Base-by-base conservation (phyloP, 2,888 invertebrate genomes). In the Chloroclysta siterata region DNA sequence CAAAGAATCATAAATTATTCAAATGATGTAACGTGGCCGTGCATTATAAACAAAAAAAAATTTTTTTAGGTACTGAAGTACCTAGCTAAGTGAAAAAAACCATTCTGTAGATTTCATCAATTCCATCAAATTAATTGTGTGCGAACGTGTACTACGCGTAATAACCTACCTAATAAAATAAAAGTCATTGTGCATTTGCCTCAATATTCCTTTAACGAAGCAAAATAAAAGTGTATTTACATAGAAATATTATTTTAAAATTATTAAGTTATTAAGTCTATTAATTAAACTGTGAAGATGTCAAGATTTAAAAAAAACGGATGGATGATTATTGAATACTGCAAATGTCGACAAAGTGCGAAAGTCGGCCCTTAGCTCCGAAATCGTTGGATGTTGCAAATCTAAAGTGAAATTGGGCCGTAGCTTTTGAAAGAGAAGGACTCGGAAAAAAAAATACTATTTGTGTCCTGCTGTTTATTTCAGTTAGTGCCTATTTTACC, bases 171-270 rank as follows among this genome's bases (percentile, higher is more conserved):
- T 22, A 22, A 22, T 22, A 22, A 22, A 22, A 22, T 22, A 62
- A 68, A 68, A 62, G 73, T 69, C 71, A 76, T 80, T 82, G 82
- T 84, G 83, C 82, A 79, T 77, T 79, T 72, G 76, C 79, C 80
- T 78, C 73, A 67, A 79, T 80, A 81, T 70, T 72, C 65, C 69
- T 69, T 76, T 68, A n/a, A 36, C 8, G 46, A 55, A 33, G n/a
- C 46, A 55, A 46, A 55, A 1, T 15, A 17, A 42, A 42, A 4
- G 22, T 28, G 39, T 53, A 42, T 48, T 29, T 48, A 42, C 14
- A 29, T 65, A 61, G 29, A 14, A 29, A 13, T 8, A 15, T n/a
- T 15, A 14, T 15, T n/a, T 44, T 33, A 7, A 33, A 33, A 33
- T 5, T 33, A 33, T 22, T 2, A 22, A 22, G 22, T 22, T 22